Evolutionary conservation across 1,140 invertebrate genomes (phyloP).

Genomic region (Aphis gossypii): DNA sequence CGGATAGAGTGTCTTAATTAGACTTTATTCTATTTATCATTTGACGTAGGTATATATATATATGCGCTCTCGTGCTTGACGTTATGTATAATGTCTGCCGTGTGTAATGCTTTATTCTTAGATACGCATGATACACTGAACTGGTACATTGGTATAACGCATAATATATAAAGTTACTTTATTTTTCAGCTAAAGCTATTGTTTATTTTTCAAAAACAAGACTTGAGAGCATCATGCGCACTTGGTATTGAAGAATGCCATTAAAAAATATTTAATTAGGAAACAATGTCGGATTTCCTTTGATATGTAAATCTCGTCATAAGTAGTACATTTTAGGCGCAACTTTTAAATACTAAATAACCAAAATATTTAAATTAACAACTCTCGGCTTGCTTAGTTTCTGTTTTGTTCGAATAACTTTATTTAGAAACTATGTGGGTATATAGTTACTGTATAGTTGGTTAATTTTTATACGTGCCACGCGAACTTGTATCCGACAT

Average conservation of each 20-base stretch:
- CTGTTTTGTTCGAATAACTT: constrained; percentile 9
- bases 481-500: neutral
- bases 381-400: neutral
- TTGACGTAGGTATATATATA: too few species aligned
- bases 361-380: constrained; percentile 20
- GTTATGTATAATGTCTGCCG: too few species aligned
- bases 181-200: too few species aligned
- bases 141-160: too few species aligned
- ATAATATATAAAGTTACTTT: too few species aligned
- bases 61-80: too few species aligned
- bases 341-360: neutral
- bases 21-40: constrained; percentile 9
- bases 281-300: constrained; percentile 6
- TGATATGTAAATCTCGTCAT: constrained; percentile 4
- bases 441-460: neutral
- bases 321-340: neutral
- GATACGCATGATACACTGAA: too few species aligned
- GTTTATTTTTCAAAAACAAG: neutral
- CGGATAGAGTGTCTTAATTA: neutral
- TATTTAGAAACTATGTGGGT: neutral
- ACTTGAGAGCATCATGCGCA: too few species aligned
- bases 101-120: too few species aligned
- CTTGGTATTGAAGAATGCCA: neutral
- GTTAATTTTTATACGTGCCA: neutral
- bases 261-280: neutral